Percentiles rank a stretch among this genome's conserved stretches.
phyloP scores from a whole-genome alignment of 1,140 invertebrate species.

The Maniola jurtina region DNA sequence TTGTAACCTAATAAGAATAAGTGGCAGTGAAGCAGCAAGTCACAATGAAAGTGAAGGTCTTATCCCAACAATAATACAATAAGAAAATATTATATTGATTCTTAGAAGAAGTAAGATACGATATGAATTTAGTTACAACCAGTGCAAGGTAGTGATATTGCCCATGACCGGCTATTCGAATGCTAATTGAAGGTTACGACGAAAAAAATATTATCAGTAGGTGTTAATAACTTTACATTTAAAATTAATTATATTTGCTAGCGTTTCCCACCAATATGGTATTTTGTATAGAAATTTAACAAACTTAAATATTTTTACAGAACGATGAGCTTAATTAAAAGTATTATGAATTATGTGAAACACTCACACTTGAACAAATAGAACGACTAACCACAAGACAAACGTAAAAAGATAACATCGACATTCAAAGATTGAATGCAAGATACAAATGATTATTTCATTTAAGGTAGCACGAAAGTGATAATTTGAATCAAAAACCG shows the following conservation, averaged over 20 bases:
- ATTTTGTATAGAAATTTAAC: too few species aligned
- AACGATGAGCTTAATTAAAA: too few species aligned
- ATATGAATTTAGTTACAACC: constrained; percentile 5
- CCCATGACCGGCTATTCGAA: constrained; percentile 24
- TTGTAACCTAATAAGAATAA: too few species aligned
- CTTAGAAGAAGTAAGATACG: too few species aligned
- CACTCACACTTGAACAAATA: too few species aligned
- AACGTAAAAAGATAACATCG: not conserved
- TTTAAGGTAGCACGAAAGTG: constrained; percentile 5
- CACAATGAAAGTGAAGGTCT: too few species aligned
- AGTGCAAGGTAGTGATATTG: constrained; percentile 18
- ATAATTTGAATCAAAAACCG: constrained; percentile 13
- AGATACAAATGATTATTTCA: not conserved
- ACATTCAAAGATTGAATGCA: not conserved
- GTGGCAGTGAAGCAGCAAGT: too few species aligned
- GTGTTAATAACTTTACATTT: not conserved
- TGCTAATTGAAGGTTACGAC: constrained; percentile 18
- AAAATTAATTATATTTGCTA: too few species aligned
- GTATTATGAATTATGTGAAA: too few species aligned
- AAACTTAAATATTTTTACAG: too few species aligned
- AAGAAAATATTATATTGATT: not conserved
- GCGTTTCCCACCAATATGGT: too few species aligned
- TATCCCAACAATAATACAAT: not conserved
- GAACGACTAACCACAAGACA: too few species aligned
- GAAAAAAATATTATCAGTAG: not conserved